phyloP scores from a whole-genome alignment of 2,888 invertebrate species.

The Tetanocera ferruginea region DNA sequence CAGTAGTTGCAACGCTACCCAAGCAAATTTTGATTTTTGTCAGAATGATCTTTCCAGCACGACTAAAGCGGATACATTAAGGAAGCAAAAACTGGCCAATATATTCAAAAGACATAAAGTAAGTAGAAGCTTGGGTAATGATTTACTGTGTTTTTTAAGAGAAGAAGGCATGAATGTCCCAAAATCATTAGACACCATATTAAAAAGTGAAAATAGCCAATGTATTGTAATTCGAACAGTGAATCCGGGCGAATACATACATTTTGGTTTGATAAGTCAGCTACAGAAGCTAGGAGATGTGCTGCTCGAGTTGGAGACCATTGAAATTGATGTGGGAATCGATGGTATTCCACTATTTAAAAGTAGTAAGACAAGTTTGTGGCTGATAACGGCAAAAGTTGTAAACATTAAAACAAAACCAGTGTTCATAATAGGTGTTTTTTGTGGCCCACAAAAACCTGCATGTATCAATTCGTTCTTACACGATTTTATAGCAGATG shows the following conservation, averaged over 20 bases:
- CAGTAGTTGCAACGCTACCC: no score
- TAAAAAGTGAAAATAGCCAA: no score
- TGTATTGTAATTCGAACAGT: no score
- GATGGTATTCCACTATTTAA: conserved; percentile 4
- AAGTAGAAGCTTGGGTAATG: background rate
- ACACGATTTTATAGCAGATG: background rate
- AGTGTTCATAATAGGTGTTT: background rate
- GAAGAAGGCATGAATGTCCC: background rate
- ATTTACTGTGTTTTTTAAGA: background rate
- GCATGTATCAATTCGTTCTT: background rate
- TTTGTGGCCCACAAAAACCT: background rate
- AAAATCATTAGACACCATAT: no score
- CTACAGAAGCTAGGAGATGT: background rate
- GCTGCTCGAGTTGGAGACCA: background rate
- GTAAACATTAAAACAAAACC: background rate
- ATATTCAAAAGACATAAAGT: background rate
- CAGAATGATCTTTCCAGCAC: no score
- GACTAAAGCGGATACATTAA: background rate
- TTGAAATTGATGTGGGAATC: background rate
- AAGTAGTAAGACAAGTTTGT: background rate
- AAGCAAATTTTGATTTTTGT: no score
- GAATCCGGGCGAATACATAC: no score
- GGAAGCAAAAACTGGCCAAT: background rate
- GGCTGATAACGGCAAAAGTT: background rate
- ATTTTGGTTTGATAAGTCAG: no score